A percentile compares a stretch with the other conserved stretches of the same genome.
phyloP scores from a whole-genome alignment of 1,140 invertebrate genomes.

The Aricia agestis region DNA sequence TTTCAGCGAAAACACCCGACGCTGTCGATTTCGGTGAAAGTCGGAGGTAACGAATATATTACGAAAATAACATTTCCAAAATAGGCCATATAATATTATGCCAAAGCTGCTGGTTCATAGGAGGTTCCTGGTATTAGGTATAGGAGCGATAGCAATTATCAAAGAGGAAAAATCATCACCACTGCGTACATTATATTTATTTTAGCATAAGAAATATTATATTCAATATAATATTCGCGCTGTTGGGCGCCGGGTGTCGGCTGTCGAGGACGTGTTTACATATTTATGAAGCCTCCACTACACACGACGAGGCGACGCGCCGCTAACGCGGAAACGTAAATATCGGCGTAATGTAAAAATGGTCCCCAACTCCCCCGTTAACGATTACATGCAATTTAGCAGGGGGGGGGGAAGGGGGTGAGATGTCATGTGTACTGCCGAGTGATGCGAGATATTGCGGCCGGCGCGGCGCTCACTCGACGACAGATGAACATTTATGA shows the following conservation, averaged over 20 bases:
- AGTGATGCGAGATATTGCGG: neutral
- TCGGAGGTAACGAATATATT: constrained; percentile 24
- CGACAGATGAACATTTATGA: neutral
- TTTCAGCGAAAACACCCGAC: constrained; percentile 39
- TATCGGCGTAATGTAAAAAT: constrained; percentile 48
- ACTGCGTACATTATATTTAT: no score
- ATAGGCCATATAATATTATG: no score
- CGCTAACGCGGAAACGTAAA: constrained; percentile 43
- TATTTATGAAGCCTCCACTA: neutral
- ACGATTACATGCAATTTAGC: constrained; percentile 43
- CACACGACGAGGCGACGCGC: neutral
- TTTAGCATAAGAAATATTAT: no score
- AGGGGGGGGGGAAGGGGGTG: neutral
- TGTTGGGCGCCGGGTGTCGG: constrained; percentile 9
- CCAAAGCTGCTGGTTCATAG: no score
- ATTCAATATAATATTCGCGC: no score
- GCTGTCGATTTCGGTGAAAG: constrained; percentile 40
- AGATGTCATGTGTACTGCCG: neutral
- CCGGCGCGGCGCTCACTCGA: no score
- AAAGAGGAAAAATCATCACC: no score
- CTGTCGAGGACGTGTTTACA: neutral
- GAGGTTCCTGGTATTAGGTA: no score
- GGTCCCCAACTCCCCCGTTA: constrained; percentile 16
- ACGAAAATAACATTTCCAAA: no score
- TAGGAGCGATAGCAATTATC: no score